Conservation (phyloP, 2,888 invertebrate genomes). For the Nomada goodeniana region DNA sequence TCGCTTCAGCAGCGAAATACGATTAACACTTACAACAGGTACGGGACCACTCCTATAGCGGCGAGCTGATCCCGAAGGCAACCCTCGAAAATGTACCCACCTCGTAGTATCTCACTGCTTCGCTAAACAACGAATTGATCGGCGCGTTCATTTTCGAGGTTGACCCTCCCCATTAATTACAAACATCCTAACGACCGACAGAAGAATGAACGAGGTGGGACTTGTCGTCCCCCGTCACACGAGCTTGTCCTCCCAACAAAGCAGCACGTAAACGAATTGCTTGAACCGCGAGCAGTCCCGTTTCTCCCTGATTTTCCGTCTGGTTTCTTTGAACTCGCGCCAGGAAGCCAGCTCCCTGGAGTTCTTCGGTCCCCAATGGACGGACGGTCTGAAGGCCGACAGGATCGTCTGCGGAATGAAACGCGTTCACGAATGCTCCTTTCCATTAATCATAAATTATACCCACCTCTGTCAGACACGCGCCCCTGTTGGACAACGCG, state of each 20-base stretch:
- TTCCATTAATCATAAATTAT: background rate
- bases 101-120: background rate
- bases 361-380: slow-evolving; percentile 77
- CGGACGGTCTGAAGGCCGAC: slow-evolving; percentile 73
- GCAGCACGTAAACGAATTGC: slow-evolving; percentile 67
- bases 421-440: background rate
- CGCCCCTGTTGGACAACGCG: slow-evolving; percentile 62
- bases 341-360: slow-evolving; percentile 71
- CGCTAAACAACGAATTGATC: background rate
- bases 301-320: slow-evolving; percentile 72
- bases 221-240: background rate
- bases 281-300: slow-evolving; percentile 67
- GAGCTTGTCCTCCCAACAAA: slow-evolving; percentile 66
- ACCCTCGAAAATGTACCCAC: background rate
- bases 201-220: too few relatives aligned
- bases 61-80: background rate
- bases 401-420: slow-evolving; percentile 70
- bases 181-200: too few relatives aligned
- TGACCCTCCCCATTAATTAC: background rate
- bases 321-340: slow-evolving; percentile 75
- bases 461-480: slow-evolving; percentile 46
- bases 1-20: background rate
- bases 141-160: background rate
- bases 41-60: background rate
- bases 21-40: background rate